Conservation (phyloP, 1,140 invertebrate genomes). For the Cyclina sinensis region DNA sequence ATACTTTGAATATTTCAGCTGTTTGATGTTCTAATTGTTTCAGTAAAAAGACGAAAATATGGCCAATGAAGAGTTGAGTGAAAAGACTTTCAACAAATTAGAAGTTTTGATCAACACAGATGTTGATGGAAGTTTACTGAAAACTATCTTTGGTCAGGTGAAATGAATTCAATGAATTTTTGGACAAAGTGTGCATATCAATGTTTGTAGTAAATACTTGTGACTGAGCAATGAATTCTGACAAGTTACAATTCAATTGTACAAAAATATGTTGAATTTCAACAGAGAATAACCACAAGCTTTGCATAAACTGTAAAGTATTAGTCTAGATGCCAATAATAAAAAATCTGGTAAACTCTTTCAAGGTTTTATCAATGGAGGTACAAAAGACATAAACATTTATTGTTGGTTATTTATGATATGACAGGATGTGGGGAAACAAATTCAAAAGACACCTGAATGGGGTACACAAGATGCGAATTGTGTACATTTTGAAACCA, state of each 20-base stretch:
- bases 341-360: slow-evolving; percentile 10
- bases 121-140: too few species aligned
- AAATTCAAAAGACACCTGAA: not conserved
- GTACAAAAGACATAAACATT: not conserved
- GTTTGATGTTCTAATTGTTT: too few species aligned
- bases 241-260: too few species aligned
- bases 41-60: too few species aligned
- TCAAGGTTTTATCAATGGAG: slow-evolving; percentile 20
- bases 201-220: too few species aligned
- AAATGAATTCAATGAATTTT: too few species aligned
- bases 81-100: too few species aligned
- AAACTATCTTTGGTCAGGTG: too few species aligned
- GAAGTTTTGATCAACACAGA: too few species aligned
- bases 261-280: not conserved
- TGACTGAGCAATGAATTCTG: too few species aligned
- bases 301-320: slow-evolving; percentile 5
- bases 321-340: not conserved
- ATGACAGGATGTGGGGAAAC: slow-evolving; percentile 22
- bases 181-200: too few species aligned
- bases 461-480: not conserved
- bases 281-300: not conserved
- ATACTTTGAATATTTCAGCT: not conserved
- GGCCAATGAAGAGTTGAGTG: too few species aligned
- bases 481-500: not conserved
- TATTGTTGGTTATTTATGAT: not conserved